Evolutionary conservation across 1,140 invertebrate genomes (phyloP).

Genomic region (Onthophagus taurus): DNA sequence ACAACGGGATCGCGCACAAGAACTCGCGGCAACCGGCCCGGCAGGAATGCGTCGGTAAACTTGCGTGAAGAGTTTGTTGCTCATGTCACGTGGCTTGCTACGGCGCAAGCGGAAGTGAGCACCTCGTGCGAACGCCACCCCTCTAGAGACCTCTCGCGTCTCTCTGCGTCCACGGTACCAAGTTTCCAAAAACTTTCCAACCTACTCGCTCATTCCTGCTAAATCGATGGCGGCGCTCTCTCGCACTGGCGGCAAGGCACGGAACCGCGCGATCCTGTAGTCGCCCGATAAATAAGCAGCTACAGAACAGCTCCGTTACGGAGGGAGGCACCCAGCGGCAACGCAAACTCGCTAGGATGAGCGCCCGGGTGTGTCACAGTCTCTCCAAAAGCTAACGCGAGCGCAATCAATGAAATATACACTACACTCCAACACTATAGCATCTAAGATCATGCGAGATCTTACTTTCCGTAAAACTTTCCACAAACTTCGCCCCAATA

Average conservation of each 20-base stretch:
- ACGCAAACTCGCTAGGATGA: constrained; percentile 29
- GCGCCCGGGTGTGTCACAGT: constrained; percentile 35
- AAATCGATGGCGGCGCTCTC: constrained; percentile 5
- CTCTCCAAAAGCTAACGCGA: constrained; percentile 35
- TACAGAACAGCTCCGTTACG: constrained; percentile 34
- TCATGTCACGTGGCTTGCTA: constrained; percentile 28
- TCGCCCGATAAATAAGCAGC: constrained; percentile 38
- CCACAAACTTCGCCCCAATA: too few species aligned
- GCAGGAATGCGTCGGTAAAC: constrained; percentile 22
- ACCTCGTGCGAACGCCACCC: constrained; percentile 7
- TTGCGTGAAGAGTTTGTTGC: constrained; percentile 30
- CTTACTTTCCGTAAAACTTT: too few species aligned
- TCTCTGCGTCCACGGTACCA: too few species aligned
- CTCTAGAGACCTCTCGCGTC: background rate
- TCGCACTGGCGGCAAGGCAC: constrained; percentile 15
- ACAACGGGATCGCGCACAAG: constrained; percentile 13
- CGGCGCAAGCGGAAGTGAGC: constrained; percentile 15
- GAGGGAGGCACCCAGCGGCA: constrained; percentile 33
- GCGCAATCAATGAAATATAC: constrained; percentile 37
- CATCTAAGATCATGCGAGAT: too few species aligned
- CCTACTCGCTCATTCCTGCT: constrained; percentile 2
- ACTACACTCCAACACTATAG: too few species aligned
- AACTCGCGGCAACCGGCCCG: constrained; percentile 6
- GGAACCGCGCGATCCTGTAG: constrained; percentile 33
- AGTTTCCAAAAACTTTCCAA: constrained; percentile 1